phyloP scores from a whole-genome alignment of 2,113 vertebrate genomes.

The Rattus norvegicus region GRCr8 NC_086026.1:22528001-22528500 shows the following conservation, averaged over 20 bases:
- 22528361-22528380: not conserved
- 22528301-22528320: not conserved
- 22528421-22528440: conserved; percentile 47
- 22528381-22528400: conserved; percentile 67
- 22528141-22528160: not conserved
- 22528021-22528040: too few relatives aligned
- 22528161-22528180: not conserved
- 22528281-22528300: conserved; percentile 7
- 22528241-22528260: not conserved
- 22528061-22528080: too few relatives aligned
- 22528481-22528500: too few relatives aligned
- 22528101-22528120: not conserved
- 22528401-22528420: not conserved
- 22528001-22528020: too few relatives aligned
- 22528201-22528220: not conserved
- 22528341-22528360: not conserved
- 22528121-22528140: not conserved
- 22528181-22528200: not conserved
- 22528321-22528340: conserved; percentile 9
- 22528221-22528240: not conserved
- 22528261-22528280: not conserved
- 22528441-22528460: too few relatives aligned
- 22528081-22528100: not conserved
- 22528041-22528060: too few relatives aligned
- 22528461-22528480: too few relatives aligned